Evolutionary conservation across 2,888 invertebrate genomes (phyloP), one percentile per base, ranked within the genome.

Genomic region (Itoplectis maculator): DNA sequence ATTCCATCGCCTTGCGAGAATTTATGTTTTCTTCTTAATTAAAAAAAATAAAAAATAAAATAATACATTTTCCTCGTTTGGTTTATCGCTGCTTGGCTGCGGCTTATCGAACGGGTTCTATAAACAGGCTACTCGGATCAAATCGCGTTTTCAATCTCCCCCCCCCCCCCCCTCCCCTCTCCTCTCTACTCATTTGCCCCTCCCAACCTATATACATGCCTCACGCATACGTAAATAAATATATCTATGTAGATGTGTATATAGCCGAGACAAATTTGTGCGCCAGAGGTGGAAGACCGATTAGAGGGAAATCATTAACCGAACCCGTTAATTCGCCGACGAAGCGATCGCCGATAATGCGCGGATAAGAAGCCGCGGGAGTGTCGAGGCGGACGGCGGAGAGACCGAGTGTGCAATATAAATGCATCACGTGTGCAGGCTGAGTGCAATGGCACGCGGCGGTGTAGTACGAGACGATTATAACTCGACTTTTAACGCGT

Each of bases 251-350:
- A n/a, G n/a, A n/a, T n/a, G n/a, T n/a, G n/a, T n/a, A n/a, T n/a
- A n/a, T n/a, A n/a, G n/a, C n/a, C n/a, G n/a, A n/a, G n/a, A n/a
- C n/a, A n/a, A n/a, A n/a, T n/a, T n/a, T n/a, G n/a, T n/a, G n/a
- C n/a, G n/a, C n/a, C n/a, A 11, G 35, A 73, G 35, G 40, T 7
- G 18, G n/a, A 49, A 13, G 37, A 73, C 37, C 61, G 73, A 73
- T 73, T 63, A 49, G 61, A 63, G 37, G 18, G 49, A 61, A 73
- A 73, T 73, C 73, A 61, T 73, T 73, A 40, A 74, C 73, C 63
- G 73, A 74, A 63, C 49, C 63, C 61, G 63, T 73, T 73, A 73
- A 73, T 73, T 73, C 35, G 49, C 47, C 59, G 29, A 9, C 29
- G 35, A 61, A 72, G 29, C 72, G 45, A 72, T 72, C 59, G 35